phyloP scores from a whole-genome alignment of 2,888 invertebrate species.

The Graphium colonna region DNA sequence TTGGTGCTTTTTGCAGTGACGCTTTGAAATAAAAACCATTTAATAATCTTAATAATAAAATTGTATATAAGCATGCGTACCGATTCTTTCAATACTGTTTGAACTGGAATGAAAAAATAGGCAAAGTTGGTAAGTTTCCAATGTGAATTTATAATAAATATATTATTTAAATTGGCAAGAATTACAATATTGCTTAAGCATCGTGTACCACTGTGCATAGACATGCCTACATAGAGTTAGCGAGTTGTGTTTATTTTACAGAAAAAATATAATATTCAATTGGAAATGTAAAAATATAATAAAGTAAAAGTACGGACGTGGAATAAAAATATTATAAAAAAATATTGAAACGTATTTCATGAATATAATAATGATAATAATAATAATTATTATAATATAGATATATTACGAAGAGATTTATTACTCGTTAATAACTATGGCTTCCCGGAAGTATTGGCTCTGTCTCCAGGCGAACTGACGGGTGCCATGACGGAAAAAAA shows the following conservation, averaged over 20 bases:
- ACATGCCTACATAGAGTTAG: slow-evolving; percentile 65
- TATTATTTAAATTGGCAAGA: slow-evolving; percentile 1
- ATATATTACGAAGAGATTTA: slow-evolving; percentile 77
- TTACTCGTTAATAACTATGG: slow-evolving; percentile 94
- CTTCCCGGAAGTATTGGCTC: slow-evolving; percentile 98
- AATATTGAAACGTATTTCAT: slow-evolving; percentile 60
- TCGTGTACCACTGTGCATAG: slow-evolving; percentile 52
- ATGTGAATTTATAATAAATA: slow-evolving; percentile 22
- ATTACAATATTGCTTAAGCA: slow-evolving; percentile 48
- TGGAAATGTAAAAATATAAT: slow-evolving; percentile 39
- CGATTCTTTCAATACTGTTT: slow-evolving; percentile 60
- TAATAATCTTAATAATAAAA: slow-evolving; percentile 18
- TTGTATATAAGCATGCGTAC: slow-evolving; percentile 60
- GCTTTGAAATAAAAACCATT: background rate
- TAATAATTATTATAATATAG: slow-evolving; percentile 59
- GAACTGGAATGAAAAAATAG: slow-evolving; percentile 59
- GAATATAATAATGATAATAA: slow-evolving; percentile 54
- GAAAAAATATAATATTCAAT: slow-evolving; percentile 37
- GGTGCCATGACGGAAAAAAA: slow-evolving; percentile 63
- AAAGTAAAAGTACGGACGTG: slow-evolving; percentile 52
- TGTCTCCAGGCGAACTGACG: slow-evolving; percentile 95
- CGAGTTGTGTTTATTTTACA: slow-evolving; percentile 48
- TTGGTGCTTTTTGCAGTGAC: slow-evolving; percentile 9
- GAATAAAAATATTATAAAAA: slow-evolving; percentile 56
- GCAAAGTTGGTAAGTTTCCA: slow-evolving; percentile 44